These are phyloP conservation scores for Harpagifer antarcticus DNA, from an alignment of 2,797 vertebrate species.

Conservation along the genomic window DNA sequence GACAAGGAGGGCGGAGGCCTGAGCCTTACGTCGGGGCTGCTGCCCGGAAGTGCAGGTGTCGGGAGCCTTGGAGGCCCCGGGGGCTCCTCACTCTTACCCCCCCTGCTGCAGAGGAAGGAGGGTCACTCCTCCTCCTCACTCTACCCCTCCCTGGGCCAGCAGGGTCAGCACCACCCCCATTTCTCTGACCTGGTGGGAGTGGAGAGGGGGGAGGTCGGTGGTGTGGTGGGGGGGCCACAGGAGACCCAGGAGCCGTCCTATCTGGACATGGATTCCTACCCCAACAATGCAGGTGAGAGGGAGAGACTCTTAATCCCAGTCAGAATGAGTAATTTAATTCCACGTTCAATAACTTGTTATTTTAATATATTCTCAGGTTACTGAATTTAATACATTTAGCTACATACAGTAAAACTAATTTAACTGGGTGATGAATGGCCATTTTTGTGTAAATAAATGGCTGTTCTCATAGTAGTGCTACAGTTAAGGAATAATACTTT, in stretches of 20 bases:
- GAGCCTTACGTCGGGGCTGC: slow-evolving; percentile 86
- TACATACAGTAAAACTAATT: slow-evolving; percentile 35
- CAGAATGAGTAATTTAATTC: slow-evolving; percentile 27
- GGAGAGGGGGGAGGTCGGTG: slow-evolving; percentile 84
- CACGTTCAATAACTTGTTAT: slow-evolving; percentile 24
- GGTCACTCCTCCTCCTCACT: slow-evolving; percentile 88
- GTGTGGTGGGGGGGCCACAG: slow-evolving; percentile 83
- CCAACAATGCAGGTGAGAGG: slow-evolving; percentile 86
- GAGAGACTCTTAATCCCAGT: slow-evolving; percentile 15
- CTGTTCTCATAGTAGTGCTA: slow-evolving; percentile 22
- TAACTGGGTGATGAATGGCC: slow-evolving; percentile 41
- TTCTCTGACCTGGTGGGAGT: slow-evolving; percentile 90
- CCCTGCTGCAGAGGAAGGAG: slow-evolving; percentile 86
- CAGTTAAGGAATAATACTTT: slow-evolving; percentile 35
- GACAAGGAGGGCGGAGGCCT: slow-evolving; percentile 91
- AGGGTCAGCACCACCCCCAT: slow-evolving; percentile 87
- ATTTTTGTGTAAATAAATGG: slow-evolving; percentile 38
- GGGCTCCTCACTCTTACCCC: slow-evolving; percentile 85
- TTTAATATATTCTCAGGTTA: slow-evolving; percentile 40
- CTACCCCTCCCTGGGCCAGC: slow-evolving; percentile 87
- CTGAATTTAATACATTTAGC: slow-evolving; percentile 33
- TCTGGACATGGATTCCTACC: slow-evolving; percentile 94
- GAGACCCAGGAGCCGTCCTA: slow-evolving; percentile 93
- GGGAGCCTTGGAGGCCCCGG: slow-evolving; percentile 78
- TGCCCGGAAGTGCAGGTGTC: slow-evolving; percentile 85